A percentile compares a stretch with the other conserved stretches of the same genome.
Evolutionary conservation across 2,888 invertebrate species (phyloP).

Genomic region (Sphinx pinastri): DNA sequence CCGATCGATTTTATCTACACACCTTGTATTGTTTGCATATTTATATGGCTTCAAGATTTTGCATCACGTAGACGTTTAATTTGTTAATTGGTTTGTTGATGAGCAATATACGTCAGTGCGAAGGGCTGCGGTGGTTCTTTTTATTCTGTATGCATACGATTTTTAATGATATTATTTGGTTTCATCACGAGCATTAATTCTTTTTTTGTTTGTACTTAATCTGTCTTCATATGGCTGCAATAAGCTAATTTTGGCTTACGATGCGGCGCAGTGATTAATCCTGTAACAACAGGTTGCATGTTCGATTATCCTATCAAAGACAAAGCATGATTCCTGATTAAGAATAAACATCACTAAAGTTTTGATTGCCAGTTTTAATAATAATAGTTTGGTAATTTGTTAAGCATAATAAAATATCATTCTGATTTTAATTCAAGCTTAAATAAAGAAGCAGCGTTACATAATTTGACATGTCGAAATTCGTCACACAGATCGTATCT

Average conservation of each 20-base stretch:
- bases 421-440: not conserved
- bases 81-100: not conserved
- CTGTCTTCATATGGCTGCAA: not conserved
- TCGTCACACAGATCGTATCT: slow-evolving; percentile 7
- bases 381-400: not conserved
- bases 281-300: not conserved
- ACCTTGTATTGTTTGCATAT: no score
- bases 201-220: not conserved
- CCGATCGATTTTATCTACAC: no score
- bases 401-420: no score
- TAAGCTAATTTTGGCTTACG: not conserved
- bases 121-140: not conserved
- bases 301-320: not conserved
- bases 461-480: not conserved
- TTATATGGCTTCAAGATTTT: no score
- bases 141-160: not conserved
- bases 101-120: not conserved
- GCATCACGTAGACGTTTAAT: not conserved
- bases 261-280: not conserved
- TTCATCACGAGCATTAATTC: not conserved
- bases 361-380: no score
- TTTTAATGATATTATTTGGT: slow-evolving; percentile 1
- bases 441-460: not conserved
- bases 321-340: no score
- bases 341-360: no score